A percentile compares a stretch with the other conserved stretches of the same genome.
These are phyloP conservation scores for Hypomecis punctinalis DNA, from an alignment of 2,888 invertebrate species.

Conservation along the genomic window DNA sequence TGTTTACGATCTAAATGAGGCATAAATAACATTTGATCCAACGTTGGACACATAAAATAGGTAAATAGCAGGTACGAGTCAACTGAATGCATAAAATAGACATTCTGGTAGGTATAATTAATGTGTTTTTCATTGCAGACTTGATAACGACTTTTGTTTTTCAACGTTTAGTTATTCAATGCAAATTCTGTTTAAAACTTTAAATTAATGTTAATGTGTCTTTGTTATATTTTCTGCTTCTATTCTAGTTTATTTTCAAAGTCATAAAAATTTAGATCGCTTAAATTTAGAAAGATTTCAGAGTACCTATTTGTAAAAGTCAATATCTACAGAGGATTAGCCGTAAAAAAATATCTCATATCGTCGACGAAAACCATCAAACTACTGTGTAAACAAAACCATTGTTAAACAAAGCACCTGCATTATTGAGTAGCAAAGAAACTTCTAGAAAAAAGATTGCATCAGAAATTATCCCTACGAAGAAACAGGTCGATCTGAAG, in stretches of 20 bases:
- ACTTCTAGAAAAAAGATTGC: slow-evolving; percentile 14
- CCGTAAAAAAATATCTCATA: too few species aligned
- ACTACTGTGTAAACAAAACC: too few species aligned
- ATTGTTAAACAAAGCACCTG: neutral
- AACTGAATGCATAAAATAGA: slow-evolving; percentile 55
- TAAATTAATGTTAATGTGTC: neutral
- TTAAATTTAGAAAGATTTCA: too few species aligned
- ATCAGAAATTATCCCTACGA: slow-evolving; percentile 24
- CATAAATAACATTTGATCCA: slow-evolving; percentile 2
- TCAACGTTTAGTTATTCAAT: slow-evolving; percentile 23
- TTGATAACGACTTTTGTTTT: slow-evolving; percentile 26
- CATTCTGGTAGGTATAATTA: slow-evolving; percentile 37
- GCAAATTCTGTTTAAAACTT: slow-evolving; percentile 20
- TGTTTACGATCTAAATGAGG: neutral
- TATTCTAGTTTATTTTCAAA: neutral
- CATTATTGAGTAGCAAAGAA: neutral
- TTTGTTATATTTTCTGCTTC: neutral
- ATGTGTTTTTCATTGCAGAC: slow-evolving; percentile 40
- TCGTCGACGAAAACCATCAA: too few species aligned
- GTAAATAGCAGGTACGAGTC: slow-evolving; percentile 51
- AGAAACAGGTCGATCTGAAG: slow-evolving; percentile 45
- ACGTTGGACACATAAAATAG: slow-evolving; percentile 6
- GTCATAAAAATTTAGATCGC: too few species aligned
- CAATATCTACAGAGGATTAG: too few species aligned
- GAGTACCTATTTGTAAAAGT: too few species aligned